Evolutionary conservation across 2,113 vertebrate genomes (phyloP).

Genomic region (Aix galericulata): DNA sequence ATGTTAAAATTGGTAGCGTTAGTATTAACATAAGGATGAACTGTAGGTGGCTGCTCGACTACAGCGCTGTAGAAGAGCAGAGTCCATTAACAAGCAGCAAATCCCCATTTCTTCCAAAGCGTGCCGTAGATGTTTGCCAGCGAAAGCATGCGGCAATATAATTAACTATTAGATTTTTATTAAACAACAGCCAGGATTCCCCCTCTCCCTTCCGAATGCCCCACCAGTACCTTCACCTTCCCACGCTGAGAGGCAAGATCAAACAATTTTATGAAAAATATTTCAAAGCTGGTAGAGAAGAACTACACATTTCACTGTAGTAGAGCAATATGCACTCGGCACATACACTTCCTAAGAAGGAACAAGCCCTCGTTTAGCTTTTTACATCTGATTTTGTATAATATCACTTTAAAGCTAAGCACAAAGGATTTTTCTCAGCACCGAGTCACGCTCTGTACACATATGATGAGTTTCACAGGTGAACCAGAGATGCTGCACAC

Average conservation of each 20-base stretch:
- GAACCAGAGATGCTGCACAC: not conserved
- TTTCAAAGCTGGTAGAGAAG: not conserved
- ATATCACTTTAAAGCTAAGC: not conserved
- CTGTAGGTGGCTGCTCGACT: slow-evolving; percentile 71
- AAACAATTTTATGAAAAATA: not conserved
- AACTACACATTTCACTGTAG: not conserved
- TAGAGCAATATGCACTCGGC: not conserved
- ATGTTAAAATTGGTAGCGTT: slow-evolving; percentile 69
- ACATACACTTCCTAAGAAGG: not conserved
- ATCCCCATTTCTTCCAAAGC: not conserved
- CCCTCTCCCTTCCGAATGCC: not conserved
- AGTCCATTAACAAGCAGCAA: slow-evolving; percentile 40
- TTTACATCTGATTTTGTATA: not conserved
- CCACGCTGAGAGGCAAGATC: not conserved
- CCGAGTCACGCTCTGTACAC: not conserved
- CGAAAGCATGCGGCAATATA: not conserved
- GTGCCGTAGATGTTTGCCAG: slow-evolving; percentile 8
- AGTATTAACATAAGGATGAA: slow-evolving; percentile 74
- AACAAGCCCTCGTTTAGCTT: not conserved
- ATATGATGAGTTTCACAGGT: not conserved
- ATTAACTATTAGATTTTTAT: not conserved
- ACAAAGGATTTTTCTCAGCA: not conserved
- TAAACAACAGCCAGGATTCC: not conserved
- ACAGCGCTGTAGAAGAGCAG: slow-evolving; percentile 78
- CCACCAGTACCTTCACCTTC: not conserved